These are phyloP conservation scores for Drosophila infuscata DNA, from an alignment of 2,888 invertebrate species.

Conservation along the genomic window DNA sequence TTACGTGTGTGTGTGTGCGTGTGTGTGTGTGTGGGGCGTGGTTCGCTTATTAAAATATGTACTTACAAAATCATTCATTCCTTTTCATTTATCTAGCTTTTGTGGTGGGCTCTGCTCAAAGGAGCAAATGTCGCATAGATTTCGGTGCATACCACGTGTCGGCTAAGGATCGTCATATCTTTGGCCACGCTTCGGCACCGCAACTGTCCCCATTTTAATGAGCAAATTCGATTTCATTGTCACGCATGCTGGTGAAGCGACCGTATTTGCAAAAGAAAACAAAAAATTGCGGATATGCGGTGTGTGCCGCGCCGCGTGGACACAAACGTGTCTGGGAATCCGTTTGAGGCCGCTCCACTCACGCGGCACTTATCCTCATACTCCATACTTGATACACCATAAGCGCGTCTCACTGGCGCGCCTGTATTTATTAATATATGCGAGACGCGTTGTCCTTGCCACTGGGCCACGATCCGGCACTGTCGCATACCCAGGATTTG, in stretches of 20 bases:
- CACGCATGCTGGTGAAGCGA: constrained; percentile 51
- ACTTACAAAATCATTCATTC: constrained; percentile 48
- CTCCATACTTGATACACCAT: too few species aligned
- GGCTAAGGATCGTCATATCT: constrained; percentile 18
- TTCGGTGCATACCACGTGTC: constrained; percentile 23
- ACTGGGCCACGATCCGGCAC: constrained; percentile 35
- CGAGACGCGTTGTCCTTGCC: constrained; percentile 65
- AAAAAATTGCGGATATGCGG: constrained; percentile 72
- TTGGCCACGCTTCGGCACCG: constrained; percentile 14
- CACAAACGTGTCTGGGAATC: constrained; percentile 79
- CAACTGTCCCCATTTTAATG: constrained; percentile 70
- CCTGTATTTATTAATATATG: constrained; percentile 74
- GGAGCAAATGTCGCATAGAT: constrained; percentile 45
- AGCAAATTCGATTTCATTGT: constrained; percentile 79
- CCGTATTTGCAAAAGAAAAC: constrained; percentile 14
- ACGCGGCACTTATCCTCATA: constrained; percentile 37
- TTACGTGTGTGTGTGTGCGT: not conserved
- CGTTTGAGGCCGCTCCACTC: constrained; percentile 31
- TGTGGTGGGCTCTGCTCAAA: constrained; percentile 30
- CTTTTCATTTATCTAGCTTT: constrained; percentile 16
- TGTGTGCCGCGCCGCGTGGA: constrained; percentile 43
- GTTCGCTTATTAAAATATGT: constrained; percentile 51
- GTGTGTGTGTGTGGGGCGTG: constrained; percentile 7
- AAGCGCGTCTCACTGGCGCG: constrained; percentile 22
- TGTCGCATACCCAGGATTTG: constrained; percentile 8